phyloP scores from a whole-genome alignment of 2,113 vertebrate species.

The Rhegmatorhina hoffmannsi region DNA sequence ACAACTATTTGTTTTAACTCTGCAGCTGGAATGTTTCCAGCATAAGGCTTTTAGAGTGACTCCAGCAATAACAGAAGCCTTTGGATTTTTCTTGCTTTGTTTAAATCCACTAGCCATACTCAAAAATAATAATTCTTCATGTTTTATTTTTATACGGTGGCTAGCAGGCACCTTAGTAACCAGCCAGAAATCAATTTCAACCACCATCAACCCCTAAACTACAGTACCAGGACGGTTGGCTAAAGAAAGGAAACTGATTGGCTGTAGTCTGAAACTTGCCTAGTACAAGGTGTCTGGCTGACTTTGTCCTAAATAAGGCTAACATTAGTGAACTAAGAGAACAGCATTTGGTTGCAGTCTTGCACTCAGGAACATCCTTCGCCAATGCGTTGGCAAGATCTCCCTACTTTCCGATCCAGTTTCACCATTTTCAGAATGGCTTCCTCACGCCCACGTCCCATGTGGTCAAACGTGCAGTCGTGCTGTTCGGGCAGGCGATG shows the following conservation, averaged over 20 bases:
- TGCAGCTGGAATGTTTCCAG: slow-evolving; percentile 75
- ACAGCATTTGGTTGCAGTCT: slow-evolving; percentile 80
- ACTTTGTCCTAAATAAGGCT: slow-evolving; percentile 89
- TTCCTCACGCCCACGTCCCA: slow-evolving; percentile 95
- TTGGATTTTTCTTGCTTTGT: slow-evolving; percentile 74
- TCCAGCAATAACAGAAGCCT: slow-evolving; percentile 80
- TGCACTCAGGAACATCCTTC: slow-evolving; percentile 96
- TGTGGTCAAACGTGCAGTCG: slow-evolving; percentile 96
- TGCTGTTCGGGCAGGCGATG: slow-evolving; percentile 98
- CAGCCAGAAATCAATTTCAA: slow-evolving; percentile 84
- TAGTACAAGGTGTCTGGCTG: slow-evolving; percentile 87
- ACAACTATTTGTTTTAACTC: slow-evolving; percentile 70
- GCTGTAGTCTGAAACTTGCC: slow-evolving; percentile 86
- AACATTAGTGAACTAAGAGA: slow-evolving; percentile 87
- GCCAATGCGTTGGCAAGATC: slow-evolving; percentile 98
- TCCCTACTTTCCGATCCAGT: slow-evolving; percentile 98
- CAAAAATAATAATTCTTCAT: slow-evolving; percentile 79
- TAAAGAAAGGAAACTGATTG: slow-evolving; percentile 83
- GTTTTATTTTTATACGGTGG: slow-evolving; percentile 82
- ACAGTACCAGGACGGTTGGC: slow-evolving; percentile 85
- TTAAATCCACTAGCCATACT: slow-evolving; percentile 85
- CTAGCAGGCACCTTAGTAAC: slow-evolving; percentile 84
- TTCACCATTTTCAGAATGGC: slow-evolving; percentile 99
- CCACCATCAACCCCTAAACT: slow-evolving; percentile 84
- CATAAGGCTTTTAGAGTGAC: slow-evolving; percentile 83